phyloP scores from a whole-genome alignment of 2,888 invertebrate species.

The Ceriagrion tenellum region DNA sequence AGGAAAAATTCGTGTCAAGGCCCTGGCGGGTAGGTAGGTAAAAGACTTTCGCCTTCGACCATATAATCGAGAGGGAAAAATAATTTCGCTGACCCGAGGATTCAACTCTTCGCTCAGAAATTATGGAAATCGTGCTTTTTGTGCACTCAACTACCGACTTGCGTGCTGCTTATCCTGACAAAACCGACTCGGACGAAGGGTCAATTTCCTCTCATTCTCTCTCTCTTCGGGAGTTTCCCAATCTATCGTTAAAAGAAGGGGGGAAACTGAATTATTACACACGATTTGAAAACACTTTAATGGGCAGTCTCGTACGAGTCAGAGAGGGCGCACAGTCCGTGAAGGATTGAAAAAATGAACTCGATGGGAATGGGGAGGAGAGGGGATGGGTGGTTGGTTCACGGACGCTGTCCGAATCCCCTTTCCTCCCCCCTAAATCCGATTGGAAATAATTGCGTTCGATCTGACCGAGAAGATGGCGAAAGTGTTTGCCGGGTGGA shows the following conservation, averaged over 20 bases:
- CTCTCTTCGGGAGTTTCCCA: not conserved
- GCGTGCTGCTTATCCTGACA: not conserved
- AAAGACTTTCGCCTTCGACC: not conserved
- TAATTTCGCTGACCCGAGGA: not conserved
- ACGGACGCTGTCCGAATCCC: not conserved
- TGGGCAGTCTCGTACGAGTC: not conserved
- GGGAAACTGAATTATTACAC: not conserved
- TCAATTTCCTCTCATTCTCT: not conserved
- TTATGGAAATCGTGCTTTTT: constrained; percentile 16
- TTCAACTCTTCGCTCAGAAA: not conserved
- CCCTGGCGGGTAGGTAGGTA: not conserved
- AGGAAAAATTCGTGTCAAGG: not conserved
- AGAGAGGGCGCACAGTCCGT: not conserved
- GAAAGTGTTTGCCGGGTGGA: not conserved
- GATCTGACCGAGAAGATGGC: not conserved
- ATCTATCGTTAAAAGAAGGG: not conserved
- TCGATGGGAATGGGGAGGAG: not conserved
- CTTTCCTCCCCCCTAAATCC: no score
- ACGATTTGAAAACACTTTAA: not conserved
- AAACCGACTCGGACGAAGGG: not conserved
- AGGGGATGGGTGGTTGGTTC: not conserved
- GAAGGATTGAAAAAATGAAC: no score
- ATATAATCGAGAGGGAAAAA: not conserved
- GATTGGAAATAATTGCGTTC: not conserved
- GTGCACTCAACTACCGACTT: not conserved